Conservation (phyloP, 2,797 vertebrate species). For the Halcyon badia region DNA sequence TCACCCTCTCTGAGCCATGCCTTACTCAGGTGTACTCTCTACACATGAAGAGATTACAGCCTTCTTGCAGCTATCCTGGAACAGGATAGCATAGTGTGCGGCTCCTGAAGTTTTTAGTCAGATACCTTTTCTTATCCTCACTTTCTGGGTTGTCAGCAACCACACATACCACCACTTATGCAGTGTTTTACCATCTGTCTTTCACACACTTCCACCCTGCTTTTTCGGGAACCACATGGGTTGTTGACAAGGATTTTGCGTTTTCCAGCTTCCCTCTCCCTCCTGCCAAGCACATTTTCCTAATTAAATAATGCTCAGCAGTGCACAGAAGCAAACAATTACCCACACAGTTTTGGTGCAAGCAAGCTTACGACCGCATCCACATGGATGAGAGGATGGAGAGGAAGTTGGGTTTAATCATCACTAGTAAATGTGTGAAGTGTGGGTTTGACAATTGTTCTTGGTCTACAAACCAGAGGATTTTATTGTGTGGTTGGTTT, state of each 20-base stretch:
- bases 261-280: not conserved
- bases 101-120: not conserved
- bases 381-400: not conserved
- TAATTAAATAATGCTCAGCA: not conserved
- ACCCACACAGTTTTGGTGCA: not conserved
- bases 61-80: not conserved
- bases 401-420: not conserved
- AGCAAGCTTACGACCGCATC: not conserved
- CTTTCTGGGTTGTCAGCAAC: not conserved
- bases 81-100: not conserved
- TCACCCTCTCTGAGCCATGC: not conserved
- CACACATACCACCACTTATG: not conserved
- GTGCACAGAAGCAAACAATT: not conserved
- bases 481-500: not conserved
- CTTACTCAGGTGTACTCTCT: not conserved
- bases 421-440: not conserved
- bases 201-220: not conserved
- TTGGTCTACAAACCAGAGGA: not conserved
- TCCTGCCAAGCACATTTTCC: not conserved
- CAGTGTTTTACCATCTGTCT: not conserved
- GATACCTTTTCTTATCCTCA: not conserved
- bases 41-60: not conserved
- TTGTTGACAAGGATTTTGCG: not conserved
- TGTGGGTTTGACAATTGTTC: not conserved
- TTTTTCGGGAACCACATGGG: not conserved